Percentiles rank a stretch among this genome's conserved stretches.
Conservation (phyloP, 1,140 invertebrate genomes). For the Copidosoma floridanum region DNA sequence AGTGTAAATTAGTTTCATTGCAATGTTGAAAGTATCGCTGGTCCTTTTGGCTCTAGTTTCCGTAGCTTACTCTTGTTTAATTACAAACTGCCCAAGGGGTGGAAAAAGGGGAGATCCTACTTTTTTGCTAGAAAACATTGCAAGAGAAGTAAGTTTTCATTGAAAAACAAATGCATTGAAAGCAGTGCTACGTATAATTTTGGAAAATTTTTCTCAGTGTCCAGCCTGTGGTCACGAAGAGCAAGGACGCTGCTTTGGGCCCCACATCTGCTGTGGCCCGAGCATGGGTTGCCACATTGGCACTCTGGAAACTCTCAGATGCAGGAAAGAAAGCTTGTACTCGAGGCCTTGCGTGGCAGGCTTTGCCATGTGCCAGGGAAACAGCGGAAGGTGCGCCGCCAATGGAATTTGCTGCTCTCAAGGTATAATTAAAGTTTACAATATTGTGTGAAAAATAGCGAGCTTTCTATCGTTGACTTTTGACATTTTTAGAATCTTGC, state of each 20-base stretch:
- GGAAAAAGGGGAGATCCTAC: constrained; percentile 54
- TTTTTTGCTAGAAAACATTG: constrained; percentile 37
- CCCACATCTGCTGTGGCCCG: constrained; percentile 57
- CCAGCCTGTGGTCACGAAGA: constrained; percentile 53
- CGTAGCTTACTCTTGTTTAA: constrained; percentile 51
- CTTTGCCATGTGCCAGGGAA: constrained; percentile 54
- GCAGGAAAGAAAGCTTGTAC: constrained; percentile 50
- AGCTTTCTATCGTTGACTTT: not conserved
- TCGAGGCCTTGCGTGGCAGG: constrained; percentile 55
- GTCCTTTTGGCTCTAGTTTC: constrained; percentile 32
- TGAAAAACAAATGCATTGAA: not conserved
- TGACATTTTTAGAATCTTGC: constrained; percentile 48
- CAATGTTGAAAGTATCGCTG: constrained; percentile 29
- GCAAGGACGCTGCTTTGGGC: constrained; percentile 58
- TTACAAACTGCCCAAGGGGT: constrained; percentile 59
- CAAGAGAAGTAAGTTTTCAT: constrained; percentile 40
- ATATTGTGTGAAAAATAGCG: not conserved
- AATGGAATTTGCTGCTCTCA: constrained; percentile 59
- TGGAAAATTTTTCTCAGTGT: constrained; percentile 45
- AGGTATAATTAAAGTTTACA: constrained; percentile 42
- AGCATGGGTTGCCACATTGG: constrained; percentile 57
- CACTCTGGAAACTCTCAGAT: constrained; percentile 54
- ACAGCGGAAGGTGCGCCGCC: constrained; percentile 56
- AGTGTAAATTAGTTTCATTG: constrained; percentile 3
- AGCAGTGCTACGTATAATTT: not conserved